Conservation (phyloP, 2,797 vertebrate genomes). For the Gastrophryne carolinensis region DNA sequence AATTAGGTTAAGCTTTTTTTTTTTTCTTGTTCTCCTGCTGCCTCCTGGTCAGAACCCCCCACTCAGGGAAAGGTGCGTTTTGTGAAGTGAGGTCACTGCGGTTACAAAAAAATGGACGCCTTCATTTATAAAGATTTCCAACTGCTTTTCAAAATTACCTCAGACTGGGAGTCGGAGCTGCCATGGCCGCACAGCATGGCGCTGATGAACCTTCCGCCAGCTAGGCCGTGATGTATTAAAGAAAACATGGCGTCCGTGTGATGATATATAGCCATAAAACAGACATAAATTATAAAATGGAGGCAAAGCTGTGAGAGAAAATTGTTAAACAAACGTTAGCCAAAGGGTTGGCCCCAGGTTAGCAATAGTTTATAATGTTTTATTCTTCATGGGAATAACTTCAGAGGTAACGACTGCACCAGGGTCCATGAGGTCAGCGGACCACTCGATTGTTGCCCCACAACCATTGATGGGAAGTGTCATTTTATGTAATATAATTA, state of each 20-base stretch:
- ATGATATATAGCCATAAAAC: not conserved
- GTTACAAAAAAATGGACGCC: constrained; percentile 62
- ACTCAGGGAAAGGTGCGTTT: constrained; percentile 72
- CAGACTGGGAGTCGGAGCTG: constrained; percentile 15
- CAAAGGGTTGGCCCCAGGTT: not conserved
- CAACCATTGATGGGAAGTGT: too few relatives aligned
- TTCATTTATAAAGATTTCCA: constrained; percentile 55
- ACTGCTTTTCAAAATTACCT: constrained; percentile 63
- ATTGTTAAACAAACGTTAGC: not conserved
- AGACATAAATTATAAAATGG: not conserved
- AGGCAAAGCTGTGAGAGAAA: not conserved
- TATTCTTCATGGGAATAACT: too few relatives aligned
- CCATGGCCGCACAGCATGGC: not conserved
- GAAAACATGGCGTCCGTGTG: not conserved
- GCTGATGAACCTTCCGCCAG: not conserved
- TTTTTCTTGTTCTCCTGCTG: constrained; percentile 67
- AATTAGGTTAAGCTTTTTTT: constrained; percentile 75
- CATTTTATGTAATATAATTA: too few relatives aligned
- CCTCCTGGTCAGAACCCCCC: constrained; percentile 75
- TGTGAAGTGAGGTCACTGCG: constrained; percentile 74
- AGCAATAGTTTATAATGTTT: not conserved
- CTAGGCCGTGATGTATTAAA: constrained; percentile 8
- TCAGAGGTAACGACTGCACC: too few relatives aligned
- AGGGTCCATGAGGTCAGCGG: too few relatives aligned
- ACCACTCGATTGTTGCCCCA: too few relatives aligned